Evolutionary conservation across 2,888 invertebrate species (phyloP), one percentile per base, ranked within the genome.

Genomic region (Rapana venosa): DNA sequence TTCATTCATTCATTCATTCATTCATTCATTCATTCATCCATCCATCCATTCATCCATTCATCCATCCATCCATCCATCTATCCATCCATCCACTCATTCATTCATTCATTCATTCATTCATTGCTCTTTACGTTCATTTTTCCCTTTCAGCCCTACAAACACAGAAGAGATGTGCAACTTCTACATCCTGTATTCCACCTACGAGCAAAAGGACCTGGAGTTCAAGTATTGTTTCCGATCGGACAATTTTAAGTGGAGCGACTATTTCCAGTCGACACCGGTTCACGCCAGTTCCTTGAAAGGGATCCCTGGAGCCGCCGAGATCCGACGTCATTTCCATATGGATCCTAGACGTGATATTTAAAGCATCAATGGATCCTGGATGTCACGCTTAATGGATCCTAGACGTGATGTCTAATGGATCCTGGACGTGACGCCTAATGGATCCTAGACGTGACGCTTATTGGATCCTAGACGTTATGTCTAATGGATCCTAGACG

Each of bases 161-260:
- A 88, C 91, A 30, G 95, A 95, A 91, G 95, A 95, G 91, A 95
- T 95, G 95, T 95, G 95, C 88, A 95, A 95, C 90, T 95, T 95
- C 91, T 95, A 95, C 92, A 93, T 95, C 77, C 92, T 95, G 91
- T 95, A 94, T 90, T 94, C 94, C 91, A 95, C 95, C 17, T 91
- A 92, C 87, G 87, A 92, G 74, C 90, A 92, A 47, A 93, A 92
- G 1, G 93, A 93, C 47, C 90, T 94, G 61, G 88, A 92, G 4
- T 92, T 93, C 20, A 90, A 92, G 5, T 93, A 93, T 91, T 95
- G 95, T 91, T 93, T 94, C 91, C 88, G 93, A 58, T 92, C 93
- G 0, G 91, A 93, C 56, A 70, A 90, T 15, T 94, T 94, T 89
- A 90, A 91, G 85, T 94, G 94, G 93, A 58, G 88, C 0, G 91